Base-by-base conservation (phyloP, 2,113 vertebrate species). In the Dicentrarchus labrax region DNA sequence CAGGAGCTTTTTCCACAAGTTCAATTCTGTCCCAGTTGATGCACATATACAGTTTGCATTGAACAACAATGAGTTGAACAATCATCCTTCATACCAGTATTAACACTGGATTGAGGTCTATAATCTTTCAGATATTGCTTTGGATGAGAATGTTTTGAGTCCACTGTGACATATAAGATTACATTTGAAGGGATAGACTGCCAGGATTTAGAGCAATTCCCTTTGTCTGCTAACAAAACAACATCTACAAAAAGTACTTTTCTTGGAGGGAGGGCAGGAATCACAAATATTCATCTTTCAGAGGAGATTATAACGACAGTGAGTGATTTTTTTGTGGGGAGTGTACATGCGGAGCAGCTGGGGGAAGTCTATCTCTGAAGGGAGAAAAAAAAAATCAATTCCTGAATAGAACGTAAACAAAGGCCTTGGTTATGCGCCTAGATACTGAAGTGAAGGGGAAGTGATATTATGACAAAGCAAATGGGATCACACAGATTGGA, bases 391-490 rank as follows among this genome's bases (percentile, higher is more conserved):
- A 76, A 50, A 13, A 38, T 17, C 1, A 16, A 82, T 83, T 74
- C 68, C 61, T 83, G 38, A 72, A 72, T 2, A 83, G 71, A 84
- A 65, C 66, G 36, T 38, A 84, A 91, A 91, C 83, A 89, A 78
- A 78, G 56, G 72, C 56, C 16, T 54, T 24, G 61, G 57, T 85
- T 77, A 57, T 72, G 43, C 45, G 19, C 39, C 56, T 47, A 43
- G 51, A 78, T 56, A 64, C 83, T n/a, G 67, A 59, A 36, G 68
- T 13, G 70, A 71, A 87, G 81, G 60, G 89, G 92, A 94, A 91
- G 91, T 78, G 88, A 89, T 92, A 90, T 90, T 84, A 89, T 85
- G 84, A 91, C 90, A 84, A 76, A 76, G 74, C 80, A 79, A 84
- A 80, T 48, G 50, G 47, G 74, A 88, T 88, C 80, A 70, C 78